Evolutionary conservation across 2,113 vertebrate genomes (phyloP), one percentile per base, ranked within the genome.

Genomic region (Lagopus leucura): DNA sequence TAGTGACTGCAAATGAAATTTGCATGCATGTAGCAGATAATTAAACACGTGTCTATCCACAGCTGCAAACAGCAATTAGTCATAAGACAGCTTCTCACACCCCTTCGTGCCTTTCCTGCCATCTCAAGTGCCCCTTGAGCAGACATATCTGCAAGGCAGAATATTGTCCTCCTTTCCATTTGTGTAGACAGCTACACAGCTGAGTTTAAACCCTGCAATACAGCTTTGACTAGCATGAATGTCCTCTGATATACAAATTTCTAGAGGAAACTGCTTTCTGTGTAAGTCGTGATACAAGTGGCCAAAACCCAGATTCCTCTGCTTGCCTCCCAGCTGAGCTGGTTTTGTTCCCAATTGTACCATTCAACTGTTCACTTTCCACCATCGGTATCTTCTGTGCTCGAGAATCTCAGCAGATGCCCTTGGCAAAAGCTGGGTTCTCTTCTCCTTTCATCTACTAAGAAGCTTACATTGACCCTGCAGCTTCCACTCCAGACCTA

Each of bases 51-150:
- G 83, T 58, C 82, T 94, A 22, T 76, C 72, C 72, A 43, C 95
- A 96, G 93, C 81, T 97, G 93, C 95, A 97, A 96, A 95, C 61
- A 96, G 90, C 82, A 92, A 93, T 98, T 97, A 96, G 87, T 95
- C 86, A 83, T 32, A 87, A 63, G 95, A 95, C 69, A 90, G 79
- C 91, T 94, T 47, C 82, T 74, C 82, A 86, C 89, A 82, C 64
- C 91, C 88, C 95, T 94, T 93, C 75, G 85, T 54, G 69, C 79
- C 73, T 82, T 27, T 88, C 84, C 71, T 95, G 47, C 63, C 65
- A 30, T 10, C 86, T 54, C 45, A 25, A 77, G 77, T 13, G 28
- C 47, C 69, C 73, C 74, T 80, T 74, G 73, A 21, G 3, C 18
- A 13, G 1, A 0, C 38, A 11, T 73, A 45, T 71, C 73, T 18